Evolutionary conservation across 2,797 vertebrate genomes (phyloP), one percentile per base, ranked within the genome.

Genomic region (Pelochelys cantorii): DNA sequence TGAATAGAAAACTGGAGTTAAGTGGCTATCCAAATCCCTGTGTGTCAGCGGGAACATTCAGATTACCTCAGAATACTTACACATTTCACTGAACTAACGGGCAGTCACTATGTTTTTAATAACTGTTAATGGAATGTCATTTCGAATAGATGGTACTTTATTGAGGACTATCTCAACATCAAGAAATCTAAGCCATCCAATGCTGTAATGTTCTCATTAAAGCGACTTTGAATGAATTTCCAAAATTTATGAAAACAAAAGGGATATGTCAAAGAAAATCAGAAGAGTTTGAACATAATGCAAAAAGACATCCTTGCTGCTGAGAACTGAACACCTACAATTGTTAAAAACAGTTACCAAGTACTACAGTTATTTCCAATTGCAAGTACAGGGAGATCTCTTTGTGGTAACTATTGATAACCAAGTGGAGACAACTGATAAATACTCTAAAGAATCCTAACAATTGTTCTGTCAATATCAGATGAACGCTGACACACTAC

Each of bases 251-350:
- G 59, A 85, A 29, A 57, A 89, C 4, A 12, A 86, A 10, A 27
- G 71, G 25, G 37, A 42, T 92, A 79, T 27, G 83, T 84, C 93
- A 93, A 60, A 85, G 18, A 65, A 71, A 92, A 5, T 85, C 52
- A 80, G 56, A 92, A 53, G 5, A 78, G 9, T 11, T 27, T 17
- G 71, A 71, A 80, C 54, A 85, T 52, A 48, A 52, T 52, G 74
- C 25, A 52, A 82, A 55, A 79, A 55, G 29, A 31, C 52, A 89
- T 57, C 3, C 29, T 62, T 89, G 55, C 8, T 83, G 34, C 5
- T 52, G 29, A 14, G 42, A 23, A 79, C 60, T 68, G 23, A 74
- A 80, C 27, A 88, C 4, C 18, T 74, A 56, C 78, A 84, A 18
- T 89, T 84, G 59, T 71, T 27, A 91, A 83, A 25, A 83, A 2